A percentile compares a stretch with the other conserved stretches of the same genome.
Conservation (phyloP, 2,888 invertebrate genomes). For the Trisateles emortualis region DNA sequence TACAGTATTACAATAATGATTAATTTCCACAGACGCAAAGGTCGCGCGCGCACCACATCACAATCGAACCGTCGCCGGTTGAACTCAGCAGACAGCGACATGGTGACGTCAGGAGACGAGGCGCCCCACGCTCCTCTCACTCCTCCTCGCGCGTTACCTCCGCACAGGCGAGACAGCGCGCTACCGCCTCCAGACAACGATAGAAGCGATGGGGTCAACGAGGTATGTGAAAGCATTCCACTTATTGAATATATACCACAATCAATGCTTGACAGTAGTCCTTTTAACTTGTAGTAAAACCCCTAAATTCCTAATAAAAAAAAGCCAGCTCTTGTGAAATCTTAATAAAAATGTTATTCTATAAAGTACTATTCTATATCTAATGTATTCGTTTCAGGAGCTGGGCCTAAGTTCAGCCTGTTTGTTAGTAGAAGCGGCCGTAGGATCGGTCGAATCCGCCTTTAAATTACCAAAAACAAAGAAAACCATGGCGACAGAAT, state of each 20-base stretch:
- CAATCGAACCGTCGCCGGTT: constrained; percentile 89
- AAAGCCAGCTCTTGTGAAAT: background rate
- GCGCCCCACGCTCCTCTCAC: constrained; percentile 81
- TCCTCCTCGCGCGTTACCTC: constrained; percentile 60
- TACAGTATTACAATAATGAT: background rate
- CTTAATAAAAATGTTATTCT: too few species aligned
- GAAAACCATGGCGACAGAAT: constrained; percentile 95
- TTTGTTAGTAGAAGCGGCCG: constrained; percentile 93
- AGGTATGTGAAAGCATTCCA: constrained; percentile 41
- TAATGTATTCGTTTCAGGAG: constrained; percentile 63
- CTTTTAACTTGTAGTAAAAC: too few species aligned
- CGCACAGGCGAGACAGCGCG: constrained; percentile 46
- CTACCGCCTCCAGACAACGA: constrained; percentile 23
- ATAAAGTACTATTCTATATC: constrained; percentile 3
- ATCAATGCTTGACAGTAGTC: too few species aligned
- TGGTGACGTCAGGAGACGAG: constrained; percentile 92
- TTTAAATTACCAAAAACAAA: constrained; percentile 98
- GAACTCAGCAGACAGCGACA: constrained; percentile 92
- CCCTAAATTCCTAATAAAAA: too few species aligned
- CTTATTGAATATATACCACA: background rate
- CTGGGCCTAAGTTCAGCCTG: constrained; percentile 92
- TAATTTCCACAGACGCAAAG: constrained; percentile 84
- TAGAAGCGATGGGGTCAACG: constrained; percentile 45
- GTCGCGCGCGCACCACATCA: constrained; percentile 89
- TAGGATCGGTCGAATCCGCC: constrained; percentile 92